phyloP scores from a whole-genome alignment of 1,140 invertebrate species.

The Achatina immaculata region DNA sequence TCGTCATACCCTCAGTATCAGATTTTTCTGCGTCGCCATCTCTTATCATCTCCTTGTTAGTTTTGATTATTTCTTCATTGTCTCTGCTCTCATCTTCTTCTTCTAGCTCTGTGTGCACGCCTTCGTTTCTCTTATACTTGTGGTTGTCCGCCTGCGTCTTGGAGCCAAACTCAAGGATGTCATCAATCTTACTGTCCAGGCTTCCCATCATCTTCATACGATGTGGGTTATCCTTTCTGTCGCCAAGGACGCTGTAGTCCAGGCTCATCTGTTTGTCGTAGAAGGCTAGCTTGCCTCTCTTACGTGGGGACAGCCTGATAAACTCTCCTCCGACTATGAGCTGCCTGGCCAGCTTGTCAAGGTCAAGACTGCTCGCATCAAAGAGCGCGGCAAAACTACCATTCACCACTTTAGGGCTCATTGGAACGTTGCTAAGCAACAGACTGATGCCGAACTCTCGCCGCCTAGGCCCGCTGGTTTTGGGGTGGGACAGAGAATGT shows the following conservation, averaged over 20 bases:
- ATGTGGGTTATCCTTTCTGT: constrained; percentile 25
- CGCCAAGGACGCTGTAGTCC: constrained; percentile 52
- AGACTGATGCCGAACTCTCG: constrained; percentile 90
- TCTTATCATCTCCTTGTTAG: background rate
- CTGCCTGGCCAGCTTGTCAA: constrained; percentile 80
- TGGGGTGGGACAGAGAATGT: background rate
- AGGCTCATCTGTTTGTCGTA: constrained; percentile 66
- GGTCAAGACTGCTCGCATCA: constrained; percentile 83
- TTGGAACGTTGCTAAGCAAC: constrained; percentile 90
- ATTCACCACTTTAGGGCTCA: constrained; percentile 97
- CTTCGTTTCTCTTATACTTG: constrained; percentile 9
- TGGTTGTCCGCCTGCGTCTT: constrained; percentile 11
- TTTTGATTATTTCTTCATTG: background rate
- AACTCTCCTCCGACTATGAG: constrained; percentile 40
- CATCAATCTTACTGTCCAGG: constrained; percentile 69
- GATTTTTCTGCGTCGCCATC: constrained; percentile 18
- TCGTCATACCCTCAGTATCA: too few species aligned
- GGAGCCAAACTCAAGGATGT: constrained; percentile 64
- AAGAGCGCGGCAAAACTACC: constrained; percentile 96
- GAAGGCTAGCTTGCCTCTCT: constrained; percentile 56
- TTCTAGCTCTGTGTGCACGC: constrained; percentile 15
- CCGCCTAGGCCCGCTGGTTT: constrained; percentile 42
- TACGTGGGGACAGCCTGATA: constrained; percentile 62
- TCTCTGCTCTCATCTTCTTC: background rate
- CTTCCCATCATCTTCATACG: constrained; percentile 44